phyloP scores from a whole-genome alignment of 2,888 invertebrate genomes.

The Chesias legatella region DNA sequence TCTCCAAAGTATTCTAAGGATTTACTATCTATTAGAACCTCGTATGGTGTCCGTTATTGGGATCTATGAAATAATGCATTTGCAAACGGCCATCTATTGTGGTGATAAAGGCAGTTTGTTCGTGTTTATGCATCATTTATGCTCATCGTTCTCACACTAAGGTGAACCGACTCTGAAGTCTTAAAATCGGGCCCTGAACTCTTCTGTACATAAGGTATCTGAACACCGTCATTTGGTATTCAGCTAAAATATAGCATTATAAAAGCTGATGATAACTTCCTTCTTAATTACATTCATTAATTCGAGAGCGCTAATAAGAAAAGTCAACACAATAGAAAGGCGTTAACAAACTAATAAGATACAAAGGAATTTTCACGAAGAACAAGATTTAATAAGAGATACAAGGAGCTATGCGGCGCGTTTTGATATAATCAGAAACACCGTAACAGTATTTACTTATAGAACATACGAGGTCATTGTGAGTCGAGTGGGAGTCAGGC shows the following conservation, averaged over 20 bases:
- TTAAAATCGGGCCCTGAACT: too few species aligned
- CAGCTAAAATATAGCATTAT: not conserved
- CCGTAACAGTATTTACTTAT: conserved; percentile 45
- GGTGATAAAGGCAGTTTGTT: conserved; percentile 3
- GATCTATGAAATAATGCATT: conserved; percentile 12
- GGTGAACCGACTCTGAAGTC: too few species aligned
- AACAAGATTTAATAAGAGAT: conserved; percentile 33
- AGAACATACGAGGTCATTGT: conserved; percentile 56
- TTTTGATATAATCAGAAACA: conserved; percentile 37
- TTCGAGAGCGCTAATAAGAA: conserved; percentile 22
- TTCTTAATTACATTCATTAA: conserved; percentile 14
- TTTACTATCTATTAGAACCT: conserved; percentile 37
- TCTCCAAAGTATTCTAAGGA: conserved; percentile 41
- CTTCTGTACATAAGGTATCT: too few species aligned
- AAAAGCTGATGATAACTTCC: not conserved
- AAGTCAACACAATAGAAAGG: conserved; percentile 22
- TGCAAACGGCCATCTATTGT: conserved; percentile 12
- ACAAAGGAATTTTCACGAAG: conserved; percentile 29
- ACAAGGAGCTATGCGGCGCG: conserved; percentile 31
- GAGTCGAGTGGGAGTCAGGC: conserved; percentile 26
- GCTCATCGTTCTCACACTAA: too few species aligned
- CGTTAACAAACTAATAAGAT: conserved; percentile 29
- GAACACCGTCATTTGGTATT: too few species aligned
- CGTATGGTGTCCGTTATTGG: conserved; percentile 18
- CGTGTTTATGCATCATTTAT: too few species aligned